Evolutionary conservation across 2,888 invertebrate species (phyloP).

Genomic region (Leptura quadrifasciata): DNA sequence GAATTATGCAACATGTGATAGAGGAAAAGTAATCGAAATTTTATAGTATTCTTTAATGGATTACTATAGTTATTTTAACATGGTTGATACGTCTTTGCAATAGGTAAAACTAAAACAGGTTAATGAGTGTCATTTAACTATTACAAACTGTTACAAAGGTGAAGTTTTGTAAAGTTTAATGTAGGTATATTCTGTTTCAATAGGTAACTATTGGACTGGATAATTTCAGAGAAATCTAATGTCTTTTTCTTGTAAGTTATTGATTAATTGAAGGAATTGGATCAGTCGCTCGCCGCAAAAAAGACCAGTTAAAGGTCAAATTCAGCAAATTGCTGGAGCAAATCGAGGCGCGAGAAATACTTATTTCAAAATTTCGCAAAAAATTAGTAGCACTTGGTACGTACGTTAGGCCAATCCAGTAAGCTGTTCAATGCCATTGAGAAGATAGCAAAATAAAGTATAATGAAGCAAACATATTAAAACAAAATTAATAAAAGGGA

Average conservation of each 20-base stretch:
- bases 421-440: too few species aligned
- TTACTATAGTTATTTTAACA: constrained; percentile 47
- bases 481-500: too few species aligned
- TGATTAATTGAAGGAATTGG: constrained; percentile 45
- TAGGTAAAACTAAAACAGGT: constrained; percentile 60
- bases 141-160: constrained; percentile 43
- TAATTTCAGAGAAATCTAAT: constrained; percentile 42
- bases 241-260: constrained; percentile 40
- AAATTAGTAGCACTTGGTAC: constrained; percentile 17
- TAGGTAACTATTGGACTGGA: constrained; percentile 45
- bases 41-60: constrained; percentile 33
- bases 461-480: too few species aligned
- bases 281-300: constrained; percentile 36
- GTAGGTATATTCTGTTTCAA: constrained; percentile 34
- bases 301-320: constrained; percentile 41
- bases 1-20: constrained; percentile 27
- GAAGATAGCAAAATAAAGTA: too few species aligned
- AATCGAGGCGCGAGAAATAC: constrained; percentile 32
- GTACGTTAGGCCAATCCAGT: neutral
- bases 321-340: constrained; percentile 29
- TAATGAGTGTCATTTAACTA: constrained; percentile 60
- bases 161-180: constrained; percentile 37
- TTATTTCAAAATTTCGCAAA: constrained; percentile 29
- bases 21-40: constrained; percentile 41
- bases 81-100: constrained; percentile 60